These are phyloP conservation scores for Momotus momota DNA, from an alignment of 2,797 vertebrate genomes.

Conservation along the genomic window DNA sequence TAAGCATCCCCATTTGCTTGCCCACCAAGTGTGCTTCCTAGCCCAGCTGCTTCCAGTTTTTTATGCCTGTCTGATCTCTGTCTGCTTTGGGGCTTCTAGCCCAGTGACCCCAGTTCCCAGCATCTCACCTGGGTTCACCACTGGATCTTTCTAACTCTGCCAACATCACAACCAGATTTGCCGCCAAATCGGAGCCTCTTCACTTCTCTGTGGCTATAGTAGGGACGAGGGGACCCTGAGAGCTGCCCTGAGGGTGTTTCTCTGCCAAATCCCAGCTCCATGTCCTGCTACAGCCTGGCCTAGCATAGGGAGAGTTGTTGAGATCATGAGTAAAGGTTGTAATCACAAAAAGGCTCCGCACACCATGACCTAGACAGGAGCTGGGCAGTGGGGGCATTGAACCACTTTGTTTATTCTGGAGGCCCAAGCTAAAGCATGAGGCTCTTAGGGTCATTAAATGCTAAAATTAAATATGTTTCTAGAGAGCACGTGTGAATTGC, in stretches of 20 bases:
- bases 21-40: not conserved
- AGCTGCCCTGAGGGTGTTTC: not conserved
- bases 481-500: conserved; percentile 25
- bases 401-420: not conserved
- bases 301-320: not conserved
- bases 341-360: not conserved
- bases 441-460: not conserved
- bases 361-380: not conserved
- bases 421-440: not conserved
- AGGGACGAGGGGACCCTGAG: accelerated
- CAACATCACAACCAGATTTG: not conserved
- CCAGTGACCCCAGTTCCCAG: not conserved
- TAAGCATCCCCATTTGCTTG: not conserved
- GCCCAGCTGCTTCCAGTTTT: not conserved
- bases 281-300: not conserved
- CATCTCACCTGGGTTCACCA: not conserved
- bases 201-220: not conserved
- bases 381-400: not conserved
- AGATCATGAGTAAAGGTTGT: not conserved
- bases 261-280: not conserved
- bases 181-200: not conserved
- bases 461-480: conserved; percentile 43
- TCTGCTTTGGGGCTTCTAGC: not conserved
- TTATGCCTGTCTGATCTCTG: not conserved
- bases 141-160: not conserved